Evolutionary conservation across 2,113 vertebrate species (phyloP).

Genomic region (Diadophis punctatus): DNA sequence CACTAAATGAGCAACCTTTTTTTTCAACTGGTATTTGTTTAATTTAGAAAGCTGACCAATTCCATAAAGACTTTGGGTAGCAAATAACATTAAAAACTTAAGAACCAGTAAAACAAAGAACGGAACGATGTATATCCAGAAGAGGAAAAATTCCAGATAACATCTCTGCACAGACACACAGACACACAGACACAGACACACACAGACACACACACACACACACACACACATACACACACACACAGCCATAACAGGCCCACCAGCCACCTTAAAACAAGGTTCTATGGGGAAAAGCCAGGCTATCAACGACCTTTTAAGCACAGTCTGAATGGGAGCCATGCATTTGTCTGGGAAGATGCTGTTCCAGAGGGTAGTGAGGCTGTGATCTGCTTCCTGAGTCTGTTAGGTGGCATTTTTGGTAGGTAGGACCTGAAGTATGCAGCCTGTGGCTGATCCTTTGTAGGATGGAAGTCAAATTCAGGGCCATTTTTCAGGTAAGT

Average conservation of each 20-base stretch:
- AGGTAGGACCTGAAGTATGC: neutral
- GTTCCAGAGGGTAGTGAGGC: neutral
- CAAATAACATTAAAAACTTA: neutral
- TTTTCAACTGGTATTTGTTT: neutral
- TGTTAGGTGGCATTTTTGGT: neutral
- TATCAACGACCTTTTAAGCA: neutral
- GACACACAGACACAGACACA: too few relatives aligned
- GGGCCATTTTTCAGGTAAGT: neutral
- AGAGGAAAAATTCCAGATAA: neutral
- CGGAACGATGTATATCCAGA: neutral
- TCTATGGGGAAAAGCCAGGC: neutral
- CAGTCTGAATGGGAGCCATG: neutral
- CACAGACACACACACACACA: too few relatives aligned
- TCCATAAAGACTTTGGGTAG: neutral
- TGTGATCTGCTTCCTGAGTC: neutral
- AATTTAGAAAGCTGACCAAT: neutral
- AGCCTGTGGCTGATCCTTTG: neutral
- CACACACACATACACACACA: neutral
- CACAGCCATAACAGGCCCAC: neutral
- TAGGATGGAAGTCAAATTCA: neutral
- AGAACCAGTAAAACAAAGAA: neutral
- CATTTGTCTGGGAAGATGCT: neutral
- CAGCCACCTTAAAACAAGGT: neutral
- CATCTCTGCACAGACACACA: neutral
- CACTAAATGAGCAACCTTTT: neutral